Percentiles rank a stretch among this genome's conserved stretches.
Conservation (phyloP, 92 coral and sea anemone species). For the Bergia sp. region DNA sequence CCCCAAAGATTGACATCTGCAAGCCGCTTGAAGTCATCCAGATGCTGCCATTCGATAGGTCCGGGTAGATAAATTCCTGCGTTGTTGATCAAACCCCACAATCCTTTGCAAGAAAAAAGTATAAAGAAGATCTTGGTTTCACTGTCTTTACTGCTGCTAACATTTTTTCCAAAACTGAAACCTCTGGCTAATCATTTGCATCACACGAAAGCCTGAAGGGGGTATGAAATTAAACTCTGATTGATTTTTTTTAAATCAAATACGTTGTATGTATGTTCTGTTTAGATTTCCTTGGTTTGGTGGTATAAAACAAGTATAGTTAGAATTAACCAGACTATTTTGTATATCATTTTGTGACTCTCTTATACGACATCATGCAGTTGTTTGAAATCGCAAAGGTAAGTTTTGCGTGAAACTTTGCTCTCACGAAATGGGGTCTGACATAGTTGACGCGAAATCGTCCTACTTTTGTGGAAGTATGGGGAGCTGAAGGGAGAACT, state of each 20-base stretch:
- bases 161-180: not conserved
- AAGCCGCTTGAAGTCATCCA: slow-evolving; percentile 50
- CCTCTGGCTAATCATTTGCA: not conserved
- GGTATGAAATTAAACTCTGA: too few relatives aligned
- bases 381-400: not conserved
- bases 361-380: not conserved
- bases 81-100: slow-evolving; percentile 56
- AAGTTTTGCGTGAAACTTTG: not conserved
- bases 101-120: slow-evolving; percentile 18
- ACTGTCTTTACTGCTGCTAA: not conserved
- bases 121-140: not conserved
- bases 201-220: not conserved
- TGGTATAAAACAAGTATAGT: too few relatives aligned
- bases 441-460: not conserved
- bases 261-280: too few relatives aligned
- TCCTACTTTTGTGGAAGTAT: not conserved
- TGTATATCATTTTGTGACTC: not conserved
- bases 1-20: slow-evolving; percentile 68
- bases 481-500: not conserved
- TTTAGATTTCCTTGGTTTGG: too few relatives aligned
- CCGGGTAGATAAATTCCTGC: slow-evolving; percentile 51
- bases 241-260: not conserved
- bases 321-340: too few relatives aligned
- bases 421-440: not conserved
- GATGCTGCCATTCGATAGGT: slow-evolving; percentile 58